Evolutionary conservation across 2,113 vertebrate genomes (phyloP), one percentile per base, ranked within the genome.

Genomic region (Lontra canadensis): DNA sequence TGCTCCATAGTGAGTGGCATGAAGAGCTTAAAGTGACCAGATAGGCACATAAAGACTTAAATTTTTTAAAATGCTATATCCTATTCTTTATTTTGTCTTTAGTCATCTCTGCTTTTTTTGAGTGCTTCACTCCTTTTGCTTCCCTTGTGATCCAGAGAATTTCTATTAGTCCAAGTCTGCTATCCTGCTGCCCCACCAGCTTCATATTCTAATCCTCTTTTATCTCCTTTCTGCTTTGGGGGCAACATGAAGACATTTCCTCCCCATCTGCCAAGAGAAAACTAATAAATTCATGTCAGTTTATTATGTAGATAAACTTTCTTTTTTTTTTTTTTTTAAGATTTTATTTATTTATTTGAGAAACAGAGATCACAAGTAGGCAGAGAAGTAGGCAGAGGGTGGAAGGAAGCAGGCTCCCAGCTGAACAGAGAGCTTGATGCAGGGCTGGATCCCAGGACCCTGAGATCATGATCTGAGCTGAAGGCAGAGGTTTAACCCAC

Each of bases 171-270:
- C 20, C 17, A 13, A 34, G 8, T 73, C 29, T 88, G n/a, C 12
- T 44, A 18, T n/a, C 7, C 3, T 4, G 6, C 34, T 79, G 21
- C 8, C 18, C 4, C 6, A 14, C 25, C 3, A 26, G 8, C 15
- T 81, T 44, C 26, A n/a, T 42, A 36, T 78, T 26, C 20, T 73
- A 79, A 34, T 63, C 17, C 14, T 79, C 39, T 61, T 80, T 11
- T 1, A 44, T 29, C 21, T 47, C 13, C 29, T 10, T 17, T 34
- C 3, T 4, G 1, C 36, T 69, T 10, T 4, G 0, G 4, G 8
- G 17, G 15, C 83, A 79, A 9, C 49, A 26, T 42, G 6, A 67
- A 74, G 18, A 8, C 12, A 73, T 61, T 83, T 79, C 3, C 1
- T 52, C 26, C 42, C 23, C 20, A 39, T 71, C 20, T 71, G 52